Conservation (phyloP, 2,113 vertebrate genomes). For the Antechinus flavipes region DNA sequence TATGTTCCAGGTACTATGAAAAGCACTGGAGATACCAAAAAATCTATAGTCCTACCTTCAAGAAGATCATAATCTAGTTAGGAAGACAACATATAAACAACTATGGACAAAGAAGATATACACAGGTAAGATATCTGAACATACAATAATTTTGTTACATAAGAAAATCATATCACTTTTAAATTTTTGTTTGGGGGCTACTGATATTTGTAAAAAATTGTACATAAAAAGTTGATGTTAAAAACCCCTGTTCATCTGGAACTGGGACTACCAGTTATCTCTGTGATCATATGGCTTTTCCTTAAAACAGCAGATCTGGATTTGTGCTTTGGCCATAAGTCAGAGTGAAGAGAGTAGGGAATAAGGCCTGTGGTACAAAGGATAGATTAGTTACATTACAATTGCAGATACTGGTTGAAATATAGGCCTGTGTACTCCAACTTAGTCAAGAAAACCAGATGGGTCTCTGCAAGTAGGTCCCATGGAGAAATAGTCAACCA, state of each 20-base stretch:
- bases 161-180: not conserved
- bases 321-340: not conserved
- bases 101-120: not conserved
- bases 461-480: not conserved
- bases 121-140: not conserved
- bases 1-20: not conserved
- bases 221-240: not conserved
- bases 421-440: not conserved
- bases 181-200: not conserved
- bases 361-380: rapidly evolving
- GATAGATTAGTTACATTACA: not conserved
- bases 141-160: not conserved
- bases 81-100: not conserved
- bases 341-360: rapidly evolving
- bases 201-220: not conserved
- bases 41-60: not conserved
- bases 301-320: not conserved
- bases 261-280: not conserved
- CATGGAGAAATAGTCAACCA: not conserved
- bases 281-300: not conserved
- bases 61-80: not conserved
- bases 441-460: not conserved
- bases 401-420: not conserved
- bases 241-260: not conserved
- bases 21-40: not conserved